These are phyloP conservation scores for Harmothoe impar DNA, from an alignment of 2,888 invertebrate genomes.

Conservation along the genomic window DNA sequence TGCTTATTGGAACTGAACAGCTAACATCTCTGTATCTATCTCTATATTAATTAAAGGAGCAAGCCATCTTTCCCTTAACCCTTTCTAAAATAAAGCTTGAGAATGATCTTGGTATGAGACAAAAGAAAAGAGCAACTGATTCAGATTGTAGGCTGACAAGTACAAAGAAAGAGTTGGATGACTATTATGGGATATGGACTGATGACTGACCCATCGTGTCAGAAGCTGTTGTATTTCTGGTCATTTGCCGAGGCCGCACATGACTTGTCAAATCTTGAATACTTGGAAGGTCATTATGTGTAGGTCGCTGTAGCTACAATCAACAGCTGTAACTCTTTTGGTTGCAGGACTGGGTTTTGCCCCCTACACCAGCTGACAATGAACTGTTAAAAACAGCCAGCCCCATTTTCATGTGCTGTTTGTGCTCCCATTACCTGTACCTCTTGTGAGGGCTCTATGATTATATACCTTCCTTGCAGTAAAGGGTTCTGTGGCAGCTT, in stretches of 20 bases:
- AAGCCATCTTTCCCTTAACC: no score
- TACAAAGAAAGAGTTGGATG: no score
- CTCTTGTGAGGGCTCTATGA: not conserved
- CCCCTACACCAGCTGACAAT: not conserved
- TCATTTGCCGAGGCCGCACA: conserved; percentile 59
- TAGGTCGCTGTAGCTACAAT: conserved; percentile 57
- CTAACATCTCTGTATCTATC: no score
- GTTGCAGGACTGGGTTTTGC: conserved; percentile 33
- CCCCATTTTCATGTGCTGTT: not conserved
- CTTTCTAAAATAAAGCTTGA: no score
- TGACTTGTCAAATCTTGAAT: conserved; percentile 47
- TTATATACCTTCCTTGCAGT: not conserved
- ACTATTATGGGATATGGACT: no score
- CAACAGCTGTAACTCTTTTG: not conserved
- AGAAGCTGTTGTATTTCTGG: conserved; percentile 55
- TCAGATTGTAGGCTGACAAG: no score
- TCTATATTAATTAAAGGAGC: no score
- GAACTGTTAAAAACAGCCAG: not conserved
- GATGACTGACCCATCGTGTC: conserved; percentile 29
- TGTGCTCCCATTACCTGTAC: not conserved
- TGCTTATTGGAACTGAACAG: no score
- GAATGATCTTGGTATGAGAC: no score
- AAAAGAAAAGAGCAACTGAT: no score
- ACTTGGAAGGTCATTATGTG: not conserved
- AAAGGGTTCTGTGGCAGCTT: not conserved